Conservation (phyloP, 2,888 invertebrate genomes). For the Leptinotarsa peninsularis region DNA sequence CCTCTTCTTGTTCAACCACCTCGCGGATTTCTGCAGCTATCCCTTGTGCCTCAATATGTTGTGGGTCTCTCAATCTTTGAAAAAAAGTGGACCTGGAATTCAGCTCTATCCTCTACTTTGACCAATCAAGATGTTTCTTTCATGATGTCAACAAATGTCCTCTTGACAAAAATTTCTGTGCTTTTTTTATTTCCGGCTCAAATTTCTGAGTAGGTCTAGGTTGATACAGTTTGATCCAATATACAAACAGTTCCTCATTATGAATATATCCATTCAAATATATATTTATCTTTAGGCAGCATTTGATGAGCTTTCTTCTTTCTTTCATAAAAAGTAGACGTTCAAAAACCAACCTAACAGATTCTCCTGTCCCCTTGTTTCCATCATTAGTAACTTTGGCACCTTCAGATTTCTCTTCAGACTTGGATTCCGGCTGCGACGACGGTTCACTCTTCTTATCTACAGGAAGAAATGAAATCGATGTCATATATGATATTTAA, state of each 20-base stretch:
- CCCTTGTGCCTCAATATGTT: neutral
- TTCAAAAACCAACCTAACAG: slow-evolving; percentile 55
- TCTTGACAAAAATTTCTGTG: neutral
- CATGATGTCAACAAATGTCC: neutral
- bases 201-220: neutral
- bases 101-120: neutral
- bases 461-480: slow-evolving; percentile 59
- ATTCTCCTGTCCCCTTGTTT: slow-evolving; percentile 45
- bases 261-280: slow-evolving; percentile 24
- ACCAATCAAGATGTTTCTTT: neutral
- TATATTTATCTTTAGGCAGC: slow-evolving; percentile 40
- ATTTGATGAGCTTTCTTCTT: slow-evolving; percentile 42
- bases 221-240: neutral
- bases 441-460: slow-evolving; percentile 54
- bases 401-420: slow-evolving; percentile 41
- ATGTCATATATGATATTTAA: slow-evolving; percentile 52
- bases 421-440: slow-evolving; percentile 30
- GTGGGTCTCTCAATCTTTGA: neutral
- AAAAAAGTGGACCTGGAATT: neutral
- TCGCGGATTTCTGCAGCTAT: neutral
- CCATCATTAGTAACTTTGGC: slow-evolving; percentile 42
- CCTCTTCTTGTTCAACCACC: neutral
- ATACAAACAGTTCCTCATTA: slow-evolving; percentile 13
- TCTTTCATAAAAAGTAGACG: slow-evolving; percentile 30
- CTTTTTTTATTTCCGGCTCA: neutral